These are phyloP conservation scores for Chauna torquata DNA, from an alignment of 2,113 vertebrate species.

Conservation along the genomic window DNA sequence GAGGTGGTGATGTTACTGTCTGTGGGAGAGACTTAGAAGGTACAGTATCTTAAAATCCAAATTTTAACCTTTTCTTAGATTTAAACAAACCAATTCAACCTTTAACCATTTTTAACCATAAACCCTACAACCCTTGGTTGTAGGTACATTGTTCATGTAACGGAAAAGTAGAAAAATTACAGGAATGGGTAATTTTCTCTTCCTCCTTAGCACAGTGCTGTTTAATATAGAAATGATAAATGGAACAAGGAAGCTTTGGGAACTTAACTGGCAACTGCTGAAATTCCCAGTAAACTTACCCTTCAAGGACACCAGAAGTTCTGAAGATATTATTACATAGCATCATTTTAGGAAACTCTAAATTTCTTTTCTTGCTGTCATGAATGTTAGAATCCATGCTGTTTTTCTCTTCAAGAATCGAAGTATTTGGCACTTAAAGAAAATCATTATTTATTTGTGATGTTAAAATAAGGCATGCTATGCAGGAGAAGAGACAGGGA, in stretches of 20 bases:
- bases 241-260: background rate
- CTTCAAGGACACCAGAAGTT: background rate
- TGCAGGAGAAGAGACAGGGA: background rate
- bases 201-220: background rate
- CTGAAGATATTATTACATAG: background rate
- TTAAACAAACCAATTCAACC: background rate
- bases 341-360: background rate
- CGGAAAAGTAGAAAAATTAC: background rate
- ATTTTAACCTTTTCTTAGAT: background rate
- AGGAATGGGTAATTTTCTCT: background rate
- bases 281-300: background rate
- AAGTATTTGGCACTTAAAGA: background rate
- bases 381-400: background rate
- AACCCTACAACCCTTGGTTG: background rate
- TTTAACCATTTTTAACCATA: background rate
- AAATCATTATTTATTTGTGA: background rate
- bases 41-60: background rate
- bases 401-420: background rate
- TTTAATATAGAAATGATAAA: background rate
- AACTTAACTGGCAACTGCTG: background rate
- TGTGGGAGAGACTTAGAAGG: background rate
- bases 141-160: background rate
- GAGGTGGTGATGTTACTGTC: background rate
- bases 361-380: no score
- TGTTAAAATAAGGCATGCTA: background rate